Evolutionary conservation across 1,140 invertebrate species (phyloP).

Genomic region (Chironomus tepperi): DNA sequence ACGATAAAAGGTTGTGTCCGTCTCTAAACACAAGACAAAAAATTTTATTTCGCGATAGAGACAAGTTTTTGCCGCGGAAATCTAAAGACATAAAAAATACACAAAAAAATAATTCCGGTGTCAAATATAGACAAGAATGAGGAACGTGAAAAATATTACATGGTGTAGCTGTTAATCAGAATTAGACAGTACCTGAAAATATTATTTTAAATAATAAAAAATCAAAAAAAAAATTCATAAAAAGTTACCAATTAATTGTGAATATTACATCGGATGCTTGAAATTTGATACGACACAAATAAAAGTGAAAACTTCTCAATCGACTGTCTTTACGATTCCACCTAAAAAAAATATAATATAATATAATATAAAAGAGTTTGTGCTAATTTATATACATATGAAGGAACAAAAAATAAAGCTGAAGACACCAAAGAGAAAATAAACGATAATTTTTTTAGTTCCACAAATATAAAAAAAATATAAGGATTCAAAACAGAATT

Average conservation of each 20-base stretch:
- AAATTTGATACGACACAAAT: not conserved
- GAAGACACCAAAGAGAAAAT: too few relatives aligned
- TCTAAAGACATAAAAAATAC: too few relatives aligned
- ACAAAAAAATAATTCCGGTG: too few relatives aligned
- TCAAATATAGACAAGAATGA: too few relatives aligned
- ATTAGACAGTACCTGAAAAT: not conserved
- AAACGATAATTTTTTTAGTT: too few relatives aligned
- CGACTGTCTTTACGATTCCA: too few relatives aligned
- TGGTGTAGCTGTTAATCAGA: not conserved
- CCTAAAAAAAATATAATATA: not conserved
- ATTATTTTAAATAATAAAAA: not conserved
- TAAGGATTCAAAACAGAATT: constrained; percentile 14
- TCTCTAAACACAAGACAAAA: not conserved
- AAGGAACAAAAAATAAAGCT: too few relatives aligned
- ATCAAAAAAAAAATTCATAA: not conserved
- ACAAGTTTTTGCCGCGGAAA: too few relatives aligned
- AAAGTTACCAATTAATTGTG: constrained; percentile 13
- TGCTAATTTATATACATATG: not conserved
- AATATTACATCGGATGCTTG: not conserved
- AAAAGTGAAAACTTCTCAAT: constrained; percentile 9
- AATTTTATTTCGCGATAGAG: not conserved
- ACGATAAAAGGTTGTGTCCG: too few relatives aligned
- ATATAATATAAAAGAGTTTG: not conserved
- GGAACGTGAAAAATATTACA: too few relatives aligned
- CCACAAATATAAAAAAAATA: not conserved